A percentile compares a stretch with the other conserved stretches of the same genome.
These are phyloP conservation scores for Mythimna impura DNA, from an alignment of 2,888 invertebrate genomes.

Conservation along the genomic window DNA sequence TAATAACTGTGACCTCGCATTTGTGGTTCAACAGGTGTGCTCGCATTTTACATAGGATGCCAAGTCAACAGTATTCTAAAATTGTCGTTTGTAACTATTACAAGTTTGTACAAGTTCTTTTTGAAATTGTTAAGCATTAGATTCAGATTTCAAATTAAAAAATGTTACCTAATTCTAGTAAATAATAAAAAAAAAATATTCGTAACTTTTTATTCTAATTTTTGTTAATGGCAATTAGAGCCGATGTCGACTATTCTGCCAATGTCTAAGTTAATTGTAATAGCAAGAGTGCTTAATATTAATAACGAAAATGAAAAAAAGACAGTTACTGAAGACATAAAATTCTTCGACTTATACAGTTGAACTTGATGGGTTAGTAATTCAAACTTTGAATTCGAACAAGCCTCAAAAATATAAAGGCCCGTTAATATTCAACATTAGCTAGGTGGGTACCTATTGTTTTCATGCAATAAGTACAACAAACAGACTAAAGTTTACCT, in stretches of 20 bases:
- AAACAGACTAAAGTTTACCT: slow-evolving; percentile 69
- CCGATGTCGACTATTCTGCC: no score
- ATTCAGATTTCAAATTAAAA: background rate
- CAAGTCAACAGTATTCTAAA: background rate
- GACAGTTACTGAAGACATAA: no score
- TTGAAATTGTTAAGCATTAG: background rate
- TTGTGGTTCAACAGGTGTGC: background rate
- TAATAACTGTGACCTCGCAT: background rate
- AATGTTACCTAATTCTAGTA: background rate
- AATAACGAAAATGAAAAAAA: no score
- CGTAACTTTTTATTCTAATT: no score
- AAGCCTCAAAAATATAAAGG: no score
- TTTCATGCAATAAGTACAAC: background rate
- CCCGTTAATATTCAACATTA: no score
- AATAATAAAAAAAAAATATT: no score
- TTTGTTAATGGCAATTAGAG: no score
- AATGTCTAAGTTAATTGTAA: no score
- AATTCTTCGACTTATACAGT: background rate
- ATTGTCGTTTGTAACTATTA: background rate
- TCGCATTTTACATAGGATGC: background rate
- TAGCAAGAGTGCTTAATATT: no score
- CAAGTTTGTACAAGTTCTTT: background rate
- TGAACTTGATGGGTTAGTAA: background rate
- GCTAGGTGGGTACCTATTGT: background rate
- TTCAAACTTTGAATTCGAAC: background rate